Conservation (phyloP, 2,888 invertebrate species). For the Oithona nana region DNA sequence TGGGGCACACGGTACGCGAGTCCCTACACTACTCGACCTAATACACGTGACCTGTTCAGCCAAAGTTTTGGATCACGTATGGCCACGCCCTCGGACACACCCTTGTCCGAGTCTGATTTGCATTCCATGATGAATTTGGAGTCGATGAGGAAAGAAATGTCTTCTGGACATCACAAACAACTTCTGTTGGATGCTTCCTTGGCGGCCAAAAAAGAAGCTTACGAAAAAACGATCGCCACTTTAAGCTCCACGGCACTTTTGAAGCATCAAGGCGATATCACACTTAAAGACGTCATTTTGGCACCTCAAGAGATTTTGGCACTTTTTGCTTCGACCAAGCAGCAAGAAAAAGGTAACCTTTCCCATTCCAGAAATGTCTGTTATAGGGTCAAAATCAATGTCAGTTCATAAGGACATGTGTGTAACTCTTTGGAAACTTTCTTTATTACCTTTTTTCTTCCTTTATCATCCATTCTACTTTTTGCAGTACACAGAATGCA, state of each 20-base stretch:
- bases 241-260: neutral
- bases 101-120: neutral
- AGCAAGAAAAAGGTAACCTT: slow-evolving; percentile 32
- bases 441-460: too few relatives aligned
- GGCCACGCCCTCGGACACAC: neutral
- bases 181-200: neutral
- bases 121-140: neutral
- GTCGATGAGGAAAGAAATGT: neutral
- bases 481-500: too few relatives aligned
- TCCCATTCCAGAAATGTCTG: too few relatives aligned
- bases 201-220: neutral
- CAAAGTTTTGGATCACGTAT: slow-evolving; percentile 1
- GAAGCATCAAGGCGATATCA: slow-evolving; percentile 18
- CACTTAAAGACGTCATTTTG: slow-evolving; percentile 24
- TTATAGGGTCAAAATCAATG: too few relatives aligned
- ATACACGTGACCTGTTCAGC: slow-evolving; percentile 17
- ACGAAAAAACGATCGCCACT: slow-evolving; percentile 1
- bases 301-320: slow-evolving; percentile 36
- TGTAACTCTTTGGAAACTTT: too few relatives aligned
- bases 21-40: slow-evolving; percentile 19
- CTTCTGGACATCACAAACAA: neutral
- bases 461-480: too few relatives aligned
- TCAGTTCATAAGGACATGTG: too few relatives aligned
- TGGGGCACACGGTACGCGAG: slow-evolving; percentile 38
- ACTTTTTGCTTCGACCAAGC: slow-evolving; percentile 26